These are phyloP conservation scores for Sarcophaga variegata DNA, from an alignment of 2,888 invertebrate species.

Conservation along the genomic window DNA sequence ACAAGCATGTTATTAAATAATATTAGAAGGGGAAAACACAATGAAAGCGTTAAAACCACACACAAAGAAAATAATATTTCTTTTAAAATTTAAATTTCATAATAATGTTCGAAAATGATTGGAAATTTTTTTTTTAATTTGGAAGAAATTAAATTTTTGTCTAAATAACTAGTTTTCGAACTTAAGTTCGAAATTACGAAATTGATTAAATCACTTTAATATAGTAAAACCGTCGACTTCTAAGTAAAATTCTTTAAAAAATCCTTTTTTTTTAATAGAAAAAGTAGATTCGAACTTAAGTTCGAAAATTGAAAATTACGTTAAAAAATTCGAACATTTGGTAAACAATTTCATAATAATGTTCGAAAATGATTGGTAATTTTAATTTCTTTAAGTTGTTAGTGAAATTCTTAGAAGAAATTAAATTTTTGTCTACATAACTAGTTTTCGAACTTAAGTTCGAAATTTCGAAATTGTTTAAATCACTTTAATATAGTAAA, in stretches of 20 bases:
- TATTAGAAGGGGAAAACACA: background rate
- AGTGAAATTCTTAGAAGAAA: background rate
- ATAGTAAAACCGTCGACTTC: background rate
- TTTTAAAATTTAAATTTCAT: background rate
- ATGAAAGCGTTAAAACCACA: background rate
- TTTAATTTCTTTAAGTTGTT: background rate
- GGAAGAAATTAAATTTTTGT: background rate
- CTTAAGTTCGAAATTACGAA: background rate
- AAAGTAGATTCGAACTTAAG: background rate
- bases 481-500: background rate
- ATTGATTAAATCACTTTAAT: background rate
- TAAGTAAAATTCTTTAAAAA: background rate
- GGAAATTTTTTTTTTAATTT: no score
- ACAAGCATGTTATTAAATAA: background rate
- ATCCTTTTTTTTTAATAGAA: no score
- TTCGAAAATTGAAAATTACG: background rate
- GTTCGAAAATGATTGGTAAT: background rate
- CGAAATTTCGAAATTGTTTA: background rate
- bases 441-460: background rate
- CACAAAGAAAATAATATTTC: no score
- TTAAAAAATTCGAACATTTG: no score
- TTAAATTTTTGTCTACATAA: background rate
- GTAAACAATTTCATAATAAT: background rate
- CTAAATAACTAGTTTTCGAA: background rate
- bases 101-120: background rate